Evolutionary conservation across 2,797 vertebrate species (phyloP).

Genomic region (Periophthalmus magnuspinnatus): DNA sequence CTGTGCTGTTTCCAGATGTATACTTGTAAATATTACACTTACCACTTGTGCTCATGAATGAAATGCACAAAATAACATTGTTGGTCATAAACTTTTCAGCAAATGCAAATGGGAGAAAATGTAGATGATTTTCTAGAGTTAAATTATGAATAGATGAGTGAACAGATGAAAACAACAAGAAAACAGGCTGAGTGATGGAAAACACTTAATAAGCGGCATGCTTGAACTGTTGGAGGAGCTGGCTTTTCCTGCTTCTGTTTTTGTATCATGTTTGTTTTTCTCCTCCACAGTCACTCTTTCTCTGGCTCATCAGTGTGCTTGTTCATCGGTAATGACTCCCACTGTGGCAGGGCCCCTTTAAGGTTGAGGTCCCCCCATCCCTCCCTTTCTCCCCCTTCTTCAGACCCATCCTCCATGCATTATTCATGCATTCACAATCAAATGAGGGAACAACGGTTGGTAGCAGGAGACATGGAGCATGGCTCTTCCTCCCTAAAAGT

Average conservation of each 20-base stretch:
- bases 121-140: constrained; percentile 45
- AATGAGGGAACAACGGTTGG: constrained; percentile 85
- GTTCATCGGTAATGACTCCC: constrained; percentile 86
- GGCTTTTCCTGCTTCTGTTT: constrained; percentile 66
- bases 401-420: constrained; percentile 77
- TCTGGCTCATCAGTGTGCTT: constrained; percentile 79
- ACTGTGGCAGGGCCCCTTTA: constrained; percentile 84
- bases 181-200: constrained; percentile 59
- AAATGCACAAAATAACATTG: constrained; percentile 34
- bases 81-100: constrained; percentile 37
- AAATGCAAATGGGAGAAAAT: constrained; percentile 50
- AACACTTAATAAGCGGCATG: constrained; percentile 62
- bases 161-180: constrained; percentile 71
- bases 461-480: constrained; percentile 82
- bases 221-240: constrained; percentile 71
- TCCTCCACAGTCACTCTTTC: constrained; percentile 54
- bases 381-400: constrained; percentile 50
- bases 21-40: constrained; percentile 12
- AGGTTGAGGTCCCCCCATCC: constrained; percentile 72
- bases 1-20: not conserved
- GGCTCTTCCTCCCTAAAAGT: constrained; percentile 80
- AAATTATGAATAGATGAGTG: constrained; percentile 66
- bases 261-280: constrained; percentile 77
- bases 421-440: constrained; percentile 84
- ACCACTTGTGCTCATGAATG: constrained; percentile 15